Percentiles rank a stretch among this genome's conserved stretches.
Evolutionary conservation across 1,140 invertebrate genomes (phyloP).

Genomic region (Calephelis nemesis): DNA sequence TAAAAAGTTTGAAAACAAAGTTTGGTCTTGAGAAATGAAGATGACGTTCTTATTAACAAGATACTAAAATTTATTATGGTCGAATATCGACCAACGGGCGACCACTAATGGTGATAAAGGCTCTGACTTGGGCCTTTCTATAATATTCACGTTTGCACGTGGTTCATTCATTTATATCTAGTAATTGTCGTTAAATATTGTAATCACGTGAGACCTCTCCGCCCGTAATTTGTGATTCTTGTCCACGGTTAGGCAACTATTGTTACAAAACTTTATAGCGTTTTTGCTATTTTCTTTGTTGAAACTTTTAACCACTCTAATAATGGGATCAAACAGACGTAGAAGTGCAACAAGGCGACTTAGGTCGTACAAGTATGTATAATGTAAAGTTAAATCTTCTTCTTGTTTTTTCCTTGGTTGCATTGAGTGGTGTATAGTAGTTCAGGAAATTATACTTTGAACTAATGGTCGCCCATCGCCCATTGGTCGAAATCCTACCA

Average conservation of each 20-base stretch:
- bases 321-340: background rate
- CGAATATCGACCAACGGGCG: too few species aligned
- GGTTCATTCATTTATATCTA: background rate
- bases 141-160: background rate
- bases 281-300: conserved; percentile 7
- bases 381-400: background rate
- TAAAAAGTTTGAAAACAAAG: too few species aligned
- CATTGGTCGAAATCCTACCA: too few species aligned
- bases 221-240: conserved; percentile 2
- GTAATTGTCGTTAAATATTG: conserved; percentile 1
- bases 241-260: conserved; percentile 11
- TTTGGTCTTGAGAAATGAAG: too few species aligned
- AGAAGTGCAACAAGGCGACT: background rate
- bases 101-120: too few species aligned
- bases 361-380: background rate
- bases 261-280: conserved; percentile 12
- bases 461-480: too few species aligned
- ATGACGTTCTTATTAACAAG: too few species aligned
- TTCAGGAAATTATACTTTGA: background rate
- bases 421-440: background rate
- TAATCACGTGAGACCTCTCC: conserved; percentile 2
- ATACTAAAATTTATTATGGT: too few species aligned
- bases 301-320: conserved; percentile 14
- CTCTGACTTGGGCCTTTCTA: too few species aligned
- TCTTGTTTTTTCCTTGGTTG: background rate